A percentile compares a stretch with the other conserved stretches of the same genome.
Evolutionary conservation across 2,888 invertebrate genomes (phyloP).

Genomic region (Eurois occulta): DNA sequence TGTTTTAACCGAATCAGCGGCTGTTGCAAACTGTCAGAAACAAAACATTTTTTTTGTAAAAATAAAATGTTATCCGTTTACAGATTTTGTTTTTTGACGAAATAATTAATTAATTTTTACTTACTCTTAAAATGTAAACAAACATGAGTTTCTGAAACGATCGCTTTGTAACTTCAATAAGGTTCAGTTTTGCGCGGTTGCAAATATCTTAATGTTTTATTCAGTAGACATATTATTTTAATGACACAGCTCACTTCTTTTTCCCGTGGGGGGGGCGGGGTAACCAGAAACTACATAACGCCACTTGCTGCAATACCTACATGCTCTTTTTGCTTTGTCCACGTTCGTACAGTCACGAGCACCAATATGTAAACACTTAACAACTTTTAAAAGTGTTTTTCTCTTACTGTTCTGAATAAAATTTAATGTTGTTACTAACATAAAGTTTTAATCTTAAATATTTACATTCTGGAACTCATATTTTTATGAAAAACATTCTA

Average conservation of each 20-base stretch:
- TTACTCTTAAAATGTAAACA: background rate
- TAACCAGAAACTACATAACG: background rate
- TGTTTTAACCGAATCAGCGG: conserved; percentile 24
- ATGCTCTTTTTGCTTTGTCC: too few relatives aligned
- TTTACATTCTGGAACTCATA: too few relatives aligned
- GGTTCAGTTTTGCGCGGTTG: background rate
- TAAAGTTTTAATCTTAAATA: too few relatives aligned
- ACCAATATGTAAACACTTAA: too few relatives aligned
- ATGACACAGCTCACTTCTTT: background rate
- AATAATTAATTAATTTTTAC: background rate
- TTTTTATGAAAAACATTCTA: too few relatives aligned
- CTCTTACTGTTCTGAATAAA: too few relatives aligned
- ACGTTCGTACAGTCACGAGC: too few relatives aligned
- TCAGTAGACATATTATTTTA: background rate
- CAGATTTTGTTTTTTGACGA: background rate
- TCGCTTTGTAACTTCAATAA: background rate
- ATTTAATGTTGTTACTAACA: too few relatives aligned
- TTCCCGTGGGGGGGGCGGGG: background rate
- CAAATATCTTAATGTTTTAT: background rate
- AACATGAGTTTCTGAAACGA: background rate
- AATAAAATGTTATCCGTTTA: background rate
- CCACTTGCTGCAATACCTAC: background rate
- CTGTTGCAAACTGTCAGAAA: conserved; percentile 28
- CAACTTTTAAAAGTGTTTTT: too few relatives aligned
- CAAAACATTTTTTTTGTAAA: conserved; percentile 31